A percentile compares a stretch with the other conserved stretches of the same genome.
Conservation (phyloP, 2,113 vertebrate species). For the Microcebus tavaratra region DNA sequence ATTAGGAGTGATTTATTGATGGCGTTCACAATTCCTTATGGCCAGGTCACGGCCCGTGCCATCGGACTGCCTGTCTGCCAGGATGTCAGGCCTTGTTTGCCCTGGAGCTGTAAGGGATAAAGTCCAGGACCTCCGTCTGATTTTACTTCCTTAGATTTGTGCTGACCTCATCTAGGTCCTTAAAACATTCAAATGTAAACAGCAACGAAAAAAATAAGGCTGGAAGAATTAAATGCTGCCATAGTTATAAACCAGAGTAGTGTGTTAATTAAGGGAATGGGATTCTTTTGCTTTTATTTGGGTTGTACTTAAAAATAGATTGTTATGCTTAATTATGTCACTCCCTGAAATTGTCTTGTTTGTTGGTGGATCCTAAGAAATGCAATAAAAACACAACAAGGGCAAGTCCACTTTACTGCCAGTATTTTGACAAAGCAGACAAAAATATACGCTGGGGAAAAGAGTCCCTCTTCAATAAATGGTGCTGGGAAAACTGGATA, state of each 20-base stretch:
- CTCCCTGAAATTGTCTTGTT: not conserved
- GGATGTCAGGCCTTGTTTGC: fast-evolving
- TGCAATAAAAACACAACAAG: not conserved
- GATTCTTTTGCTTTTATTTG: not conserved
- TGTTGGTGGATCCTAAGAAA: not conserved
- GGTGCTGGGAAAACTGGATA: too few species aligned
- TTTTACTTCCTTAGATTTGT: not conserved
- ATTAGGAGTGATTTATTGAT: not conserved
- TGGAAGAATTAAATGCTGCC: not conserved
- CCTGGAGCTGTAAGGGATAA: not conserved
- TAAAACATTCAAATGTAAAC: not conserved
- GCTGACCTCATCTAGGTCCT: not conserved
- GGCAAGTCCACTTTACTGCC: not conserved
- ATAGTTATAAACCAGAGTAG: not conserved
- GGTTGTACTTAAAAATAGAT: not conserved
- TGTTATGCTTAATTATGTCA: not conserved
- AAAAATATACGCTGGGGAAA: too few species aligned
- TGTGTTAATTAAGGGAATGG: not conserved
- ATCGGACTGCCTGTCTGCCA: not conserved
- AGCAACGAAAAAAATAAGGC: not conserved
- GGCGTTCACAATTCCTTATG: not conserved
- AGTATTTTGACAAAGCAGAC: not conserved
- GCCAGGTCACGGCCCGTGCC: not conserved
- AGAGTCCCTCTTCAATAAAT: too few species aligned
- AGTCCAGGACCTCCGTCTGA: not conserved